phyloP scores from a whole-genome alignment of 2,113 vertebrate genomes.

The Tachycineta bicolor region DNA sequence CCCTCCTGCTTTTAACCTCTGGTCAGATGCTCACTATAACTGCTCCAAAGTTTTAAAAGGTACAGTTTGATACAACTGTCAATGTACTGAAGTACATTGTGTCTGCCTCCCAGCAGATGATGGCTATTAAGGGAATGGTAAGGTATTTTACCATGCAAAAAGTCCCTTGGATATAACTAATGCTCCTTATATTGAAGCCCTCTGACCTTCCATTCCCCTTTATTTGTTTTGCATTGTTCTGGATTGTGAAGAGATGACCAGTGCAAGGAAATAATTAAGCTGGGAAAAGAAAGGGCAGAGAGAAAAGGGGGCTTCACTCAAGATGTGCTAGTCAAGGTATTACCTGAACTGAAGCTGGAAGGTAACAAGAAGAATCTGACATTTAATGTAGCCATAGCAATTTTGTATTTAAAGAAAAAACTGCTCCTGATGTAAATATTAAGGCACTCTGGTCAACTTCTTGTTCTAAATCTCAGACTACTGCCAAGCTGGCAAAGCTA shows the following conservation, averaged over 20 bases:
- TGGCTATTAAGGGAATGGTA: not conserved
- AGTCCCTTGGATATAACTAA: not conserved
- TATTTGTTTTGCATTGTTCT: not conserved
- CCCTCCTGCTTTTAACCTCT: not conserved
- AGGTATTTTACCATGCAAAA: not conserved
- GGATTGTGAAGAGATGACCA: not conserved
- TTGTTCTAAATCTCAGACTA: not conserved
- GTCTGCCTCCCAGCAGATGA: not conserved
- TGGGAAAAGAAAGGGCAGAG: not conserved
- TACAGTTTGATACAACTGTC: not conserved
- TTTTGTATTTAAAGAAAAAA: slow-evolving; percentile 53
- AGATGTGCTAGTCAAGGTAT: not conserved
- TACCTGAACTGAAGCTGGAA: slow-evolving; percentile 29
- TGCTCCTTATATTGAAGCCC: accelerated
- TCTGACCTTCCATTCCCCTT: not conserved
- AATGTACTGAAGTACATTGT: not conserved
- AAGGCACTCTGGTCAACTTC: not conserved
- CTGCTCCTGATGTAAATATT: slow-evolving; percentile 20
- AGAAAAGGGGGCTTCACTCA: not conserved
- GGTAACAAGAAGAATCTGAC: slow-evolving; percentile 25
- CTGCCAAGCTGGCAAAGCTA: slow-evolving; percentile 33
- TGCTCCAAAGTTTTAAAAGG: not conserved
- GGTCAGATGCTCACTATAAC: accelerated
- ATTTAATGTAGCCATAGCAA: not conserved
- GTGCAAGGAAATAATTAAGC: not conserved